Percentiles rank a stretch among this genome's conserved stretches.
phyloP scores from a whole-genome alignment of 1,140 invertebrate genomes.

The Venturia canescens region DNA sequence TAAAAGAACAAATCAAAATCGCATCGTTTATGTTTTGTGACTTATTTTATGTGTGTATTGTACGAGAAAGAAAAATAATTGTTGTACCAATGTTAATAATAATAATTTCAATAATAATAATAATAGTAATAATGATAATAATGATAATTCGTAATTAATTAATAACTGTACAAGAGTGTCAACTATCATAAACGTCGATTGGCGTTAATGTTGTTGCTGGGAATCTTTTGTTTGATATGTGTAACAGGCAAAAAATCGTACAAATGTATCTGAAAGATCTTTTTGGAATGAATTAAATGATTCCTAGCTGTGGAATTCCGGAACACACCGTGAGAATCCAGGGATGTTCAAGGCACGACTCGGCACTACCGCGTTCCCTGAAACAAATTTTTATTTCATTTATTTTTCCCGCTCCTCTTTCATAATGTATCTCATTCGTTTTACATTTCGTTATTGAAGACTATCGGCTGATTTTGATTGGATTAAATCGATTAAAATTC shows the following conservation, averaged over 20 bases:
- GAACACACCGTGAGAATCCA: constrained; percentile 81
- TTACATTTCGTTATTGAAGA: no score
- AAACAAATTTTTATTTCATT: constrained; percentile 48
- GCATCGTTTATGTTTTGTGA: no score
- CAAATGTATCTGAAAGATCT: constrained; percentile 33
- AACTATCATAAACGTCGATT: constrained; percentile 42
- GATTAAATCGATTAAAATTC: no score
- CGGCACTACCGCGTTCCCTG: constrained; percentile 80
- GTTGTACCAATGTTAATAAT: no score
- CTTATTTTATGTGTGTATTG: no score
- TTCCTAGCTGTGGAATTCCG: constrained; percentile 64
- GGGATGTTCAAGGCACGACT: constrained; percentile 81
- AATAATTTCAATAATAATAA: background rate
- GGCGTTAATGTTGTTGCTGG: constrained; percentile 23
- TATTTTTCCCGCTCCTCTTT: background rate
- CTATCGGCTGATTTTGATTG: no score
- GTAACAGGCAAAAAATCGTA: constrained; percentile 1
- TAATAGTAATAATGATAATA: background rate
- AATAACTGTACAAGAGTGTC: constrained; percentile 60
- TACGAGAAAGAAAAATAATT: no score
- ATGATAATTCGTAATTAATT: constrained; percentile 56
- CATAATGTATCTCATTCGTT: no score
- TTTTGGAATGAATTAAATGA: constrained; percentile 59
- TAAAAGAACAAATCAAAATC: no score
- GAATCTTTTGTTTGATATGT: background rate